Evolutionary conservation across 2,888 invertebrate species (phyloP), one percentile per base, ranked within the genome.

Genomic region (Eugnorisma glareosa): DNA sequence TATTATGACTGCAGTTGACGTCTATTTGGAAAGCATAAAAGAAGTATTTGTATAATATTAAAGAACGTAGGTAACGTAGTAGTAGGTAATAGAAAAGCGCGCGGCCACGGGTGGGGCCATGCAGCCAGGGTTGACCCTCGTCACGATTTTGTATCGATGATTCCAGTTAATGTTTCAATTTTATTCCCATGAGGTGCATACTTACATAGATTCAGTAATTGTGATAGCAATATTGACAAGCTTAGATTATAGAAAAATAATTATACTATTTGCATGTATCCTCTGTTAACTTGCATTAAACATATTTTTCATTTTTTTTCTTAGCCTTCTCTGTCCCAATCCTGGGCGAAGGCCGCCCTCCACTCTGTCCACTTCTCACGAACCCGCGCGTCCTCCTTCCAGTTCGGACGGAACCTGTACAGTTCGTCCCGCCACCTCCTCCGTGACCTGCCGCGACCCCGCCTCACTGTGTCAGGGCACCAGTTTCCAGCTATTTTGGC

Each of bases 31-130:
- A 51, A 81, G 43, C n/a, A 57, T 67, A 28, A 15, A 48, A 75
- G 15, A 82, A 67, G 68, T 68, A 54, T 75, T 75, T 66, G 43
- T 81, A 69, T 51, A 72, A 66, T 75, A 13, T 76, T 61, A 71
- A 64, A 31, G 59, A 68, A 61, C 61, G 43, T 63, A 67, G 31
- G 51, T 31, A 67, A 54, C n/a, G 37, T 45, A 45, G 51, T 43
- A 24, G 61, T 63, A 59, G 28, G 69, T 80, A 31, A n/a, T 21
- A 10, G 72, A 2, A 82, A 51, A 69, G 45, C 43, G n/a, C 51
- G 24, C 57, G 67, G 70, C 31, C 54, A 63, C 54, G 82, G 85
- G 82, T 57, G 82, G 82, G 82, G 82, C 71, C 11, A 45, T 2
- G n/a, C 8, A 40, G 18, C 35, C 69, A 81, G 76, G 45, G 82